phyloP scores from a whole-genome alignment of 2,113 vertebrate species.

The Aix galericulata region DNA sequence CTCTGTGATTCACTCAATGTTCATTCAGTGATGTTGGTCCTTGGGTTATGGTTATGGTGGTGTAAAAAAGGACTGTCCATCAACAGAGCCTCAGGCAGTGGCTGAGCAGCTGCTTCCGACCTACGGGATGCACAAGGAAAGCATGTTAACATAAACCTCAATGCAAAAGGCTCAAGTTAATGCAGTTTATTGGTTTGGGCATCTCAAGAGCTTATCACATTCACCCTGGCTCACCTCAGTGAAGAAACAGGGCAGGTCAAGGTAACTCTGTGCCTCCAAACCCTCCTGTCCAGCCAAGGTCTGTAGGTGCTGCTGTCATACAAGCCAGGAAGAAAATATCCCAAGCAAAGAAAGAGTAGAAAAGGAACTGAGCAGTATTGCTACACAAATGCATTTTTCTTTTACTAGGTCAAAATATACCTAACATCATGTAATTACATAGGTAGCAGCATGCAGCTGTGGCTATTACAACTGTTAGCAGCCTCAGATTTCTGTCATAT shows the following conservation, averaged over 20 bases:
- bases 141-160: background rate
- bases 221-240: background rate
- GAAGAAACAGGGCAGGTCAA: background rate
- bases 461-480: background rate
- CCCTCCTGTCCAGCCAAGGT: background rate
- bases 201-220: background rate
- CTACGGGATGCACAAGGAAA: background rate
- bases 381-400: background rate
- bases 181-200: background rate
- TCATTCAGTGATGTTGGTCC: background rate
- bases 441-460: background rate
- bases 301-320: background rate
- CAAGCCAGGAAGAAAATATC: background rate
- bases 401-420: background rate
- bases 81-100: background rate
- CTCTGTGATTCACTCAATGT: background rate
- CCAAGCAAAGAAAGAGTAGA: background rate
- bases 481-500: background rate
- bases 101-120: background rate
- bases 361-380: background rate
- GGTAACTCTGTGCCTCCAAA: background rate
- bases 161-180: background rate
- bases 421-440: background rate
- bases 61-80: background rate
- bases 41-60: background rate